Base-by-base conservation (phyloP, 2,888 invertebrate species). In the Xestia ashworthii region DNA sequence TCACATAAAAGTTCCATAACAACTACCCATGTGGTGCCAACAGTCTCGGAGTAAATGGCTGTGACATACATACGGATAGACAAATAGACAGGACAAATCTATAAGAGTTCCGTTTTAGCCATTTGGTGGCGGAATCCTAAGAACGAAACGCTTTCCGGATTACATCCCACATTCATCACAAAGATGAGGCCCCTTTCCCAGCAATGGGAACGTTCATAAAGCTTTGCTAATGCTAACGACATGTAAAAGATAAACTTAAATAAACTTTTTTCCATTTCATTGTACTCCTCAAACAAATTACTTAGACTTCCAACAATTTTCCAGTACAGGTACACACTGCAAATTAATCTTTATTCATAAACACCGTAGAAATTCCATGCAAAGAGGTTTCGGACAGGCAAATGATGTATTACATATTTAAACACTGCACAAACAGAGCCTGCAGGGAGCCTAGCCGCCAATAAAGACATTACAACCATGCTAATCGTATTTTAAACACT, bases 401-500 rank as follows among this genome's bases (percentile, higher is more conserved):
- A 64, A 75, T 86, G 86, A 86, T 88, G 74, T 80, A 88, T 83
- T 83, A 68, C 83, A 73, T 74, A 58, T 81, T 83, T 81, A 83
- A 86, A 78, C 76, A 79, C 84, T 62, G 50, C 73, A 74, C 46
- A 71, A 74, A 71, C 55, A 67, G 32, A 50, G 73, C 86, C 78
- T 77, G 46, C 53, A 70, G 81, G 81, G 58, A 62, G 16, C 75
- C 72, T 82, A 76, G 72, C 48, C 44, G 38, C 69, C 72, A 85
- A 87, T 84, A 80, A 79, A 87, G 85, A 76, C 76, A 87, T 83
- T 81, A 76, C 67, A 64, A 76, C 65, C 22, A 64, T 44, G 65
- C 84, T 92, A 91, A 92, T 91, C 87, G 87, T 83, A 85, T 92
- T 92, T 91, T 91, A 91, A 92, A 90, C 83, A 88, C 81, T 90